Conservation (phyloP, 2,888 invertebrate genomes). For the Drosophila affinis region DNA sequence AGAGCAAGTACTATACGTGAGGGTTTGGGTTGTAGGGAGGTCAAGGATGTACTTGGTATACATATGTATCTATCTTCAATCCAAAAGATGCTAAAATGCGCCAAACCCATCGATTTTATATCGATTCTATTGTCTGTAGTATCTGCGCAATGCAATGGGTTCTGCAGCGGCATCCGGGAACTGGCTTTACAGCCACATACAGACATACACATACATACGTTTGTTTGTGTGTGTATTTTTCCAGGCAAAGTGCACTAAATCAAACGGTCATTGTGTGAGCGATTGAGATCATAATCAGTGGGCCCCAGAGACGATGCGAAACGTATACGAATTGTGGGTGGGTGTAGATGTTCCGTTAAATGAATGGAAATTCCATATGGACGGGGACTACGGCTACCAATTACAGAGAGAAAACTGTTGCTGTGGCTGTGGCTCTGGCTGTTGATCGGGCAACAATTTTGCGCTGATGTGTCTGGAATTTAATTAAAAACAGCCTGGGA, state of each 20-base stretch:
- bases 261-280: slow-evolving; percentile 58
- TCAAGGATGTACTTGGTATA: too few relatives aligned
- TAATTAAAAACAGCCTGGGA: slow-evolving; percentile 58
- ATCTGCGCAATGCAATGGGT: slow-evolving; percentile 26
- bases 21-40: neutral
- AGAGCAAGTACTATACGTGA: neutral
- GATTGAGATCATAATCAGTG: slow-evolving; percentile 67
- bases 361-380: slow-evolving; percentile 71
- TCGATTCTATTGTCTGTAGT: neutral
- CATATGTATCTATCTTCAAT: too few relatives aligned
- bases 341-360: slow-evolving; percentile 66
- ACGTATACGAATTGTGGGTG: slow-evolving; percentile 20
- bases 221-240: slow-evolving; percentile 47
- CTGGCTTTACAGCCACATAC: slow-evolving; percentile 4
- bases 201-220: too few relatives aligned
- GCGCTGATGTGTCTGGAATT: slow-evolving; percentile 72
- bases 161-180: neutral
- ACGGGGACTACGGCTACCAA: slow-evolving; percentile 22
- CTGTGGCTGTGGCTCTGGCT: neutral
- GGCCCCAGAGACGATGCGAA: slow-evolving; percentile 31
- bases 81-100: neutral
- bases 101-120: slow-evolving; percentile 8
- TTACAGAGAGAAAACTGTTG: slow-evolving; percentile 23
- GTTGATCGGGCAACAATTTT: slow-evolving; percentile 36
- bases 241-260: slow-evolving; percentile 67